These are phyloP conservation scores for Serrognathus titanus DNA, from an alignment of 2,888 invertebrate species.

Conservation along the genomic window DNA sequence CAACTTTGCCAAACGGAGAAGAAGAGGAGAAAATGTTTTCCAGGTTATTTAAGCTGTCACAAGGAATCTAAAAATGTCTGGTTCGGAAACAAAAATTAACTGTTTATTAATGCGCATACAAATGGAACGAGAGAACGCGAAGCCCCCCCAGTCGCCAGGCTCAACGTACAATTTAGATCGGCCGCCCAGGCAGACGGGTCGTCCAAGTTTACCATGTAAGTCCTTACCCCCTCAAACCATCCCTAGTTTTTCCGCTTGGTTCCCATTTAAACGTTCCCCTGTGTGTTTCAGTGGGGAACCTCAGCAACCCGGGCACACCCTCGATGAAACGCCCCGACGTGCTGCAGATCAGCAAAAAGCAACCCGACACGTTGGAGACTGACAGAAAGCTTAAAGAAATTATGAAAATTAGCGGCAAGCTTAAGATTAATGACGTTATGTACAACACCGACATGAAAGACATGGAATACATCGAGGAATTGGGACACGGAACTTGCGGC, in stretches of 20 bases:
- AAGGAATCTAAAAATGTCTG: slow-evolving; percentile 56
- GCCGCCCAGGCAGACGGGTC: slow-evolving; percentile 14
- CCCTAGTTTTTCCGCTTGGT: neutral
- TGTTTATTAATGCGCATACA: slow-evolving; percentile 77
- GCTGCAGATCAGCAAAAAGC: slow-evolving; percentile 59
- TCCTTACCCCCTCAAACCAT: neutral
- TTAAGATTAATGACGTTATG: slow-evolving; percentile 75
- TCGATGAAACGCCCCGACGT: slow-evolving; percentile 52
- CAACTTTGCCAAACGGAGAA: too few species aligned
- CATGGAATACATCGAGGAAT: slow-evolving; percentile 79
- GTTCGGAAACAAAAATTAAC: slow-evolving; percentile 76
- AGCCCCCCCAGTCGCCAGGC: slow-evolving; percentile 42
- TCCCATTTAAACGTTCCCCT: too few species aligned
- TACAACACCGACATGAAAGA: slow-evolving; percentile 81
- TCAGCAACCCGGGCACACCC: slow-evolving; percentile 48
- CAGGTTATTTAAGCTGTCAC: slow-evolving; percentile 8
- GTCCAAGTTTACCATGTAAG: slow-evolving; percentile 31
- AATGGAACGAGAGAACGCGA: slow-evolving; percentile 52
- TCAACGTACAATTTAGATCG: slow-evolving; percentile 44
- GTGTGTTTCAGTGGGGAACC: slow-evolving; percentile 16
- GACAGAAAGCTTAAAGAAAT: slow-evolving; percentile 88
- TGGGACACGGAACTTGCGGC: slow-evolving; percentile 95
- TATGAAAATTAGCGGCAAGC: slow-evolving; percentile 87
- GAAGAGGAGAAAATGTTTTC: too few species aligned
- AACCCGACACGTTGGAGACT: slow-evolving; percentile 57